Base-by-base conservation (phyloP, 2,888 invertebrate genomes). In the Neuroscelio doddi region DNA sequence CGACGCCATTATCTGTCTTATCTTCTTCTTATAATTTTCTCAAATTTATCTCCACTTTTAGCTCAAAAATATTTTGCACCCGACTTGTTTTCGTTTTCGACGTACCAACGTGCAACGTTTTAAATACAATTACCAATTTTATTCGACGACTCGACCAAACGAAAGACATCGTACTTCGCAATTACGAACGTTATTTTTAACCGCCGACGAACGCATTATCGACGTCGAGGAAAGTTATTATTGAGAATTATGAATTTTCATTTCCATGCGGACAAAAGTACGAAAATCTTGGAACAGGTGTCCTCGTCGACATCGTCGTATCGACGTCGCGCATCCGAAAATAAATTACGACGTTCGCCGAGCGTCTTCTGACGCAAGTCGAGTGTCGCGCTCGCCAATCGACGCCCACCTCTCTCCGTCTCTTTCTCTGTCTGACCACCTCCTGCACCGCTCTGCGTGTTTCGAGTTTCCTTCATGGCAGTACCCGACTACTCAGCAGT, bases 251-350 rank as follows among this genome's bases (percentile, higher is more conserved):
- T n/a, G n/a, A n/a, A n/a, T n/a, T n/a, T n/a, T n/a, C n/a, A n/a
- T n/a, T n/a, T n/a, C n/a, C n/a, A n/a, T n/a, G n/a, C n/a, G n/a
- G n/a, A n/a, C 24, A 26, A n/a, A n/a, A 27, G 42, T 24, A 39
- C 26, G 30, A 27, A 68, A 68, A 62, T 64, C 15, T 47, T 26
- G 58, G 73, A 82, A 82, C 82, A 82, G 82, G 82, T 82, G 82
- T 80, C 78, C 61, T 64, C 73, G 71, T 74, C 66, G 71, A 65
- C 72, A 77, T 74, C 68, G 74, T 65, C 50, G 69, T 73, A 79
- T 79, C 76, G 77, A 77, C 74, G 78, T n/a, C n/a, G 74, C 64
- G 74, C 64, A 64, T 62, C 79, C 78, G 73, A 74, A 77, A 75
- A 77, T 77, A 75, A 77, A 72, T 57, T 47, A 64, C 72, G 69